Percentiles rank a stretch among this genome's conserved stretches.
phyloP scores from a whole-genome alignment of 2,113 vertebrate genomes.

The Eubucco bourcierii region DNA sequence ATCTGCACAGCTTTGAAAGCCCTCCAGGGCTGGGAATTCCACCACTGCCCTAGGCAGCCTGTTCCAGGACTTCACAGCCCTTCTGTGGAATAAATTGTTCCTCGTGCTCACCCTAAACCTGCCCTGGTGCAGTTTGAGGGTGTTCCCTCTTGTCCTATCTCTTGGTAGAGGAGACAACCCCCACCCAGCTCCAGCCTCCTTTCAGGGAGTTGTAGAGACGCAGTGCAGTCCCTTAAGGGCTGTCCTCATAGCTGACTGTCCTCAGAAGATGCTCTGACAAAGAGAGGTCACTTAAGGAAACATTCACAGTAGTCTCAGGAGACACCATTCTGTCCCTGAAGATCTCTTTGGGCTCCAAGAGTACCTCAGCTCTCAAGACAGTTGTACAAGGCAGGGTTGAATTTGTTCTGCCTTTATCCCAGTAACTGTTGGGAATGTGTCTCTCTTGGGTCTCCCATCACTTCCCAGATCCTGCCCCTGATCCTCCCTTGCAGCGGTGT shows the following conservation, averaged over 20 bases:
- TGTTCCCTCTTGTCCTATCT: too few species aligned
- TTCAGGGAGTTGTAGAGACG: not conserved
- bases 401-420: not conserved
- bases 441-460: not conserved
- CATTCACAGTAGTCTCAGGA: fast-evolving
- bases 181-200: too few species aligned
- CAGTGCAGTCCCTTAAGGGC: too few species aligned
- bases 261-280: not conserved
- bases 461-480: not conserved
- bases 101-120: too few species aligned
- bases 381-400: not conserved
- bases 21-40: too few species aligned
- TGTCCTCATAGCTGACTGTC: not conserved
- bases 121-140: too few species aligned
- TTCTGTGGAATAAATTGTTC: too few species aligned
- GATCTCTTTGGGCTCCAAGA: not conserved
- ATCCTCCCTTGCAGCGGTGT: not conserved
- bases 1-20: too few species aligned
- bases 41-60: too few species aligned
- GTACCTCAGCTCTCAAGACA: fast-evolving
- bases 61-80: too few species aligned
- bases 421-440: not conserved
- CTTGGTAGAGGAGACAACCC: too few species aligned
- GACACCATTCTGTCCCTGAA: not conserved
- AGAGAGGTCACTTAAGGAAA: not conserved